Conservation (phyloP, 2,888 invertebrate species). For the Diarsia brunnea region DNA sequence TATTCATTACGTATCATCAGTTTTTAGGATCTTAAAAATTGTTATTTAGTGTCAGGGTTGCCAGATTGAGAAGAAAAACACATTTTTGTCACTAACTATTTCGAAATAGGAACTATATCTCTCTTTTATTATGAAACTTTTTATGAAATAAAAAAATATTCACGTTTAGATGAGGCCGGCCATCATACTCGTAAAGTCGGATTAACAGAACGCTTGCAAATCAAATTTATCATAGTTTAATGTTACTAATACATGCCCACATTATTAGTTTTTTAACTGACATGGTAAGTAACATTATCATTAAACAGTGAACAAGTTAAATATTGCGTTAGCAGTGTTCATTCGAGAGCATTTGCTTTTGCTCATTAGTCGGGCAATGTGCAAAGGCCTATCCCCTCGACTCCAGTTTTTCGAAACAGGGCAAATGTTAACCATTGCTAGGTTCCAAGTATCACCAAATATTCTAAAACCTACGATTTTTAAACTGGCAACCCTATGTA, state of each 20-base stretch:
- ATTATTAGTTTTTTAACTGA: no score
- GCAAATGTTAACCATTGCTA: background rate
- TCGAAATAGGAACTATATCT: background rate
- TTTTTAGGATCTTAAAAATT: constrained; percentile 16
- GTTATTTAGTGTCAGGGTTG: constrained; percentile 18
- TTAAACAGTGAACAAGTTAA: no score
- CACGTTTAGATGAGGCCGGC: no score
- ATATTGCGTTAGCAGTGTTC: no score
- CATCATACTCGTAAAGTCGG: no score
- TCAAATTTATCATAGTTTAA: background rate
- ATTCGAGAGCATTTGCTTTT: no score
- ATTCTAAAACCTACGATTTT: background rate
- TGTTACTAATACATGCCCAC: background rate
- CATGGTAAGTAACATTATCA: no score
- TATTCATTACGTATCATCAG: constrained; percentile 18
- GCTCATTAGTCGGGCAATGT: no score
- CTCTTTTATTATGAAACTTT: background rate
- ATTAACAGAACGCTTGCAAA: background rate
- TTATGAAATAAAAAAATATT: no score
- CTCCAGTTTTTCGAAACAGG: background rate
- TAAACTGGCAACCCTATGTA: constrained; percentile 13
- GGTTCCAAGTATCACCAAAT: background rate
- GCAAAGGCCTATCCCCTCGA: background rate
- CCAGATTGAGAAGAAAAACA: background rate
- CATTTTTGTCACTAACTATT: background rate